Evolutionary conservation across 2,113 vertebrate genomes (phyloP).

Genomic region (Channa maculata): DNA sequence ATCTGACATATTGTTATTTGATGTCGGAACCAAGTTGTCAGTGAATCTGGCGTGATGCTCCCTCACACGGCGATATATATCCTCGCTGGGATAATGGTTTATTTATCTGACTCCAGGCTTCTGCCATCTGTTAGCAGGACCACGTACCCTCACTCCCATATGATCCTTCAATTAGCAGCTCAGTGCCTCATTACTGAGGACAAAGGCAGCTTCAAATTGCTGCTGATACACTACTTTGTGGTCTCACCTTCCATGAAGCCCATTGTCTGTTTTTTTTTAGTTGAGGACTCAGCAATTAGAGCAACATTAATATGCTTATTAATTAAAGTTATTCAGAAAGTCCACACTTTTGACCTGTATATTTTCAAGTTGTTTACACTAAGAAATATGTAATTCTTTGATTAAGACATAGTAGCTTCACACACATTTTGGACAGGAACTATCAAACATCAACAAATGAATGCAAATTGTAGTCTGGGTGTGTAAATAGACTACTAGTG

Average conservation of each 20-base stretch:
- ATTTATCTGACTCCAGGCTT: slow-evolving; percentile 57
- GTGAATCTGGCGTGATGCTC: slow-evolving; percentile 15
- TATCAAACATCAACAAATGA: no score
- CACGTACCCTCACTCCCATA: slow-evolving; percentile 34
- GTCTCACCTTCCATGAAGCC: slow-evolving; percentile 12
- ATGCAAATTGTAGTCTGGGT: no score
- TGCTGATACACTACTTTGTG: slow-evolving; percentile 20
- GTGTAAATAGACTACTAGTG: no score
- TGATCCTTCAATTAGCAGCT: slow-evolving; percentile 63
- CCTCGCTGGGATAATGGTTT: slow-evolving; percentile 47
- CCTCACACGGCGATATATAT: not conserved
- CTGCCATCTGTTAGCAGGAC: slow-evolving; percentile 66
- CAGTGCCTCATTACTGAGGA: slow-evolving; percentile 41
- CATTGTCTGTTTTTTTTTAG: not conserved
- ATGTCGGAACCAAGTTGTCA: slow-evolving; percentile 6
- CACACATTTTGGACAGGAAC: no score
- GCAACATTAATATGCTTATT: not conserved
- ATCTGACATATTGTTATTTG: slow-evolving; percentile 8
- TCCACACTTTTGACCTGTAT: no score
- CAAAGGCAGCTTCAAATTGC: slow-evolving; percentile 20
- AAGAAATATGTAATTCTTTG: no score
- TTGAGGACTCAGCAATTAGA: slow-evolving; percentile 2
- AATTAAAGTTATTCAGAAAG: no score
- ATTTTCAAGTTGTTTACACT: no score
- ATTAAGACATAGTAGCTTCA: no score